phyloP scores from a whole-genome alignment of 53 echinoderm and acorn worm genomes.

The Luidia sarsii region DNA sequence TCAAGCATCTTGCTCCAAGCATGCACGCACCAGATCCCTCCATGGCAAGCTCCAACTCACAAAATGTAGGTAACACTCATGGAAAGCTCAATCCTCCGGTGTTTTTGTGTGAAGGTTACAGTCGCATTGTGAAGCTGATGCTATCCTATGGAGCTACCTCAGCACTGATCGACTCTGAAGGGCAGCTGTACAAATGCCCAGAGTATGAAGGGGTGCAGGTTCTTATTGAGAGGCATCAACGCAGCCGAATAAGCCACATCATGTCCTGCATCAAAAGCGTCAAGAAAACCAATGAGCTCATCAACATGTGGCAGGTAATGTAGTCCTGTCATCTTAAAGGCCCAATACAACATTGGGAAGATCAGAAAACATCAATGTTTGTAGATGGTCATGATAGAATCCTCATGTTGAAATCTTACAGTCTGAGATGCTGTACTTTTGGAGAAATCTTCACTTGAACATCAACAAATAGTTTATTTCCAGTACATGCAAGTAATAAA shows the following conservation, averaged over 20 bases:
- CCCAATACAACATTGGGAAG: conserved; percentile 93
- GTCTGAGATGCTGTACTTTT: no score
- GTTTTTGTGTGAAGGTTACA: conserved; percentile 61
- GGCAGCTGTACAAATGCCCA: conserved; percentile 73
- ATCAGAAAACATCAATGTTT: no score
- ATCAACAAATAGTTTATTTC: no score
- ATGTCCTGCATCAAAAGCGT: conserved; percentile 80
- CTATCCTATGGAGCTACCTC: conserved; percentile 83
- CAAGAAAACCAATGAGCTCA: conserved; percentile 70
- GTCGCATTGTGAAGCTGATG: conserved; percentile 76
- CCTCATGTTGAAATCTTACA: no score
- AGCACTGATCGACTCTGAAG: conserved; percentile 70
- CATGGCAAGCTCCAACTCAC: no score
- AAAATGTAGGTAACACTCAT: no score
- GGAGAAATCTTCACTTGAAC: no score
- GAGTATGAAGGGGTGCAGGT: conserved; percentile 93
- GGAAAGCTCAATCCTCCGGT: background rate
- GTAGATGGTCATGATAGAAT: no score
- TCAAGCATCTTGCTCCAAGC: no score
- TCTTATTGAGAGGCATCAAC: conserved; percentile 82
- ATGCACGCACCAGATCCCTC: no score
- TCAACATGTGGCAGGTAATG: conserved; percentile 91
- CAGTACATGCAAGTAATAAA: no score
- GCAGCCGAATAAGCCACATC: conserved; percentile 68
- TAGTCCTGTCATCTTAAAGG: conserved; percentile 39